phyloP scores from a whole-genome alignment of 2,888 invertebrate species.

The Polylopha cassiicola region DNA sequence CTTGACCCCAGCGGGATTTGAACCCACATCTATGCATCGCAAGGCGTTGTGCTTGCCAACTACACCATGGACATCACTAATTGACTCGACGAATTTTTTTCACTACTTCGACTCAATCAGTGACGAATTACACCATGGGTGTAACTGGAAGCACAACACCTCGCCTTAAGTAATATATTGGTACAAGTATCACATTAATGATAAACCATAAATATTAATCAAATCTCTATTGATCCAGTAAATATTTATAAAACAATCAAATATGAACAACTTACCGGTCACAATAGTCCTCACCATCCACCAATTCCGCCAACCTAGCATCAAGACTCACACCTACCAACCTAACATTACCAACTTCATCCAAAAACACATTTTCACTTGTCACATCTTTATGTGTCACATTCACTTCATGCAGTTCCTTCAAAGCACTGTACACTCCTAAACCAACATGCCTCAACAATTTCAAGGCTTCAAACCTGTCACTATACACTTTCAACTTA shows the following conservation, averaged over 20 bases:
- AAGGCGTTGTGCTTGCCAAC: too few species aligned
- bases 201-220: too few species aligned
- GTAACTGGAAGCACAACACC: too few species aligned
- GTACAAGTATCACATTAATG: too few species aligned
- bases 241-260: neutral
- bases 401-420: conserved; percentile 87
- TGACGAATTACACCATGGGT: too few species aligned
- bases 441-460: conserved; percentile 81
- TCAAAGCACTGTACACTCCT: conserved; percentile 85
- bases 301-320: conserved; percentile 79
- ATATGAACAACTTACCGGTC: conserved; percentile 48
- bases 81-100: too few species aligned
- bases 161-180: too few species aligned
- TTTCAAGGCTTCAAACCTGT: conserved; percentile 48
- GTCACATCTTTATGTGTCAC: conserved; percentile 90
- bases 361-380: conserved; percentile 84
- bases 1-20: too few species aligned
- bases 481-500: conserved; percentile 41
- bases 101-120: too few species aligned
- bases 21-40: too few species aligned
- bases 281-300: conserved; percentile 55
- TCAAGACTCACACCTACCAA: conserved; percentile 84
- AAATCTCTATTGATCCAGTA: too few species aligned
- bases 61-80: too few species aligned
- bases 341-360: conserved; percentile 77